These are phyloP conservation scores for Petrolisthes manimaculis DNA, from an alignment of 2,888 invertebrate genomes.

Conservation along the genomic window DNA sequence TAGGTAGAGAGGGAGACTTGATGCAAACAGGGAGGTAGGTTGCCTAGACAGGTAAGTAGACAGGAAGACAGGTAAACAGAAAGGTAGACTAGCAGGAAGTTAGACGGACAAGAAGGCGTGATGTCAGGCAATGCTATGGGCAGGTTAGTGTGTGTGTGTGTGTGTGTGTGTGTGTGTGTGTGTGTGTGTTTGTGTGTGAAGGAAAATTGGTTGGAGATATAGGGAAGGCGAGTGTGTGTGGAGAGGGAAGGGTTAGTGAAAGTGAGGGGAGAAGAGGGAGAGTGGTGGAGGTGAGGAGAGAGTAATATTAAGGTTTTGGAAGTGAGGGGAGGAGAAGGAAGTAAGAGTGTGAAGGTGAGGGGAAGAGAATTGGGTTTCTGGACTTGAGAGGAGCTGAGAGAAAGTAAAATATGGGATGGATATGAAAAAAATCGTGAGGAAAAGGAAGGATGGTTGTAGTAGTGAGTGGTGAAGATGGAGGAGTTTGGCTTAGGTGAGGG, in stretches of 20 bases:
- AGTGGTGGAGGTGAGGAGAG: neutral
- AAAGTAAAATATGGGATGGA: neutral
- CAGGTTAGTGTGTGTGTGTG: neutral
- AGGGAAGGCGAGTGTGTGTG: neutral
- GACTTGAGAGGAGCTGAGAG: too few species aligned
- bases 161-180: slow-evolving; percentile 27
- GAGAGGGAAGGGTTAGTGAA: neutral
- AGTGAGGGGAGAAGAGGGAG: too few species aligned
- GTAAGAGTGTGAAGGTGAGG: neutral
- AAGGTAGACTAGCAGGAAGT: neutral
- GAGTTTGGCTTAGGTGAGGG: too few species aligned
- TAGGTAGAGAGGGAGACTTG: slow-evolving; percentile 12
- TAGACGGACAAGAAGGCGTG: neutral
- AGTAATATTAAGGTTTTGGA: too few species aligned
- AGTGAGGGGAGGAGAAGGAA: neutral
- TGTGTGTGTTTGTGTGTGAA: neutral
- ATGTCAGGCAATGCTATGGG: neutral
- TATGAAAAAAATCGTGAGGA: neutral
- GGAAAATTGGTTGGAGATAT: neutral
- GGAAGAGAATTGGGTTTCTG: neutral
- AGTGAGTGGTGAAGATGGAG: too few species aligned
- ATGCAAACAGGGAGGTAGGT: neutral
- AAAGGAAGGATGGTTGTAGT: neutral
- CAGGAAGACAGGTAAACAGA: neutral
- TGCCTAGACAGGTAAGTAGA: neutral